Evolutionary conservation across 2,888 invertebrate species (phyloP).

Genomic region (Cantharis rufa): DNA sequence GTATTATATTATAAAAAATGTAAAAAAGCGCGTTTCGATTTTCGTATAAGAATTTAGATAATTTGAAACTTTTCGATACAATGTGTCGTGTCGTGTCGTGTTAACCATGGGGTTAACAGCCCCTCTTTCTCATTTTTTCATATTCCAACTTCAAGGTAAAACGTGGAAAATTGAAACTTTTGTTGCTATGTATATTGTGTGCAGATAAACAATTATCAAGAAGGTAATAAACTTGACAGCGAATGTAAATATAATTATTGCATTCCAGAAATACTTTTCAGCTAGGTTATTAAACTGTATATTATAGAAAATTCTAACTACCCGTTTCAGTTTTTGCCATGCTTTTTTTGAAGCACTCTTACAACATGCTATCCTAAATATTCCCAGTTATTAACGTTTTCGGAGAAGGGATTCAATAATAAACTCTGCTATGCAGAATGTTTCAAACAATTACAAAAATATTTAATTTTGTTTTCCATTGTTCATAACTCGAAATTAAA

Average conservation of each 20-base stretch:
- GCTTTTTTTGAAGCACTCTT: slow-evolving; percentile 10
- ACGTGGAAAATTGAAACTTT: no score
- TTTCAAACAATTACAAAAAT: slow-evolving; percentile 18
- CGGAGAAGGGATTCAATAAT: slow-evolving; percentile 17
- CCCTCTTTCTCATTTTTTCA: background rate
- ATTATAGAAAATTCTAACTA: background rate
- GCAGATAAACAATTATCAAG: background rate
- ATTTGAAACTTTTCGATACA: background rate
- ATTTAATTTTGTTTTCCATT: slow-evolving; percentile 17
- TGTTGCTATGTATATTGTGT: no score
- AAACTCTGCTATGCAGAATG: slow-evolving; percentile 13
- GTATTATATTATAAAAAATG: background rate
- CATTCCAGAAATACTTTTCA: background rate
- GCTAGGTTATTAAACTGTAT: background rate
- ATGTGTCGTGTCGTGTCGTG: background rate
- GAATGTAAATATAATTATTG: background rate
- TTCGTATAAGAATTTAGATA: background rate
- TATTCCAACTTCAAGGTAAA: background rate
- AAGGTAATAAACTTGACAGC: background rate
- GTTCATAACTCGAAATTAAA: slow-evolving; percentile 11
- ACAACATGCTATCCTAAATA: slow-evolving; percentile 15
- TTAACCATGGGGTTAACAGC: background rate
- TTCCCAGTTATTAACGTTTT: slow-evolving; percentile 22
- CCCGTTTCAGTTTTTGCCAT: background rate
- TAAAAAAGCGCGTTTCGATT: background rate